Conservation (phyloP, 2,797 vertebrate genomes). For the Eupleurogrammus muticus region DNA sequence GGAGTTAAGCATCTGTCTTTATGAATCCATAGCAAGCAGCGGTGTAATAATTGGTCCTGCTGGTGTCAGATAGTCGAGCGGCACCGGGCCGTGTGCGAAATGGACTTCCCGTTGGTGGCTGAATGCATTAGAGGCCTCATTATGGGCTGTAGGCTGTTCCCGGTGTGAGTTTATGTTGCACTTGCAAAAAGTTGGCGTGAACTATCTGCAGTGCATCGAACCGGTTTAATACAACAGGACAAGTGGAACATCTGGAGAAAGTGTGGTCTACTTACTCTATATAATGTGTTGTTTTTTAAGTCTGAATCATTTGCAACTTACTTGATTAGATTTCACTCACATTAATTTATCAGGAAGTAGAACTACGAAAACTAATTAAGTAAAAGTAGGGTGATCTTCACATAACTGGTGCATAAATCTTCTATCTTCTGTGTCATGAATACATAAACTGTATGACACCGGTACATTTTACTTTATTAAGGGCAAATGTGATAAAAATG, state of each 20-base stretch:
- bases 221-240: constrained; percentile 12
- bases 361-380: not conserved
- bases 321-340: not conserved
- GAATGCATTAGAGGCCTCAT: constrained; percentile 72
- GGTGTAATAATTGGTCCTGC: constrained; percentile 37
- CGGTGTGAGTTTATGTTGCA: constrained; percentile 24
- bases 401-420: not conserved
- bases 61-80: constrained; percentile 49
- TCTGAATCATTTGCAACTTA: not conserved
- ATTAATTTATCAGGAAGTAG: not conserved
- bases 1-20: constrained; percentile 30
- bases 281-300: not conserved
- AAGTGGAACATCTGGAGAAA: not conserved
- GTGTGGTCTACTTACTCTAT: not conserved
- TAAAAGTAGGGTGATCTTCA: not conserved
- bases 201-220: not conserved
- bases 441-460: no score
- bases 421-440: not conserved
- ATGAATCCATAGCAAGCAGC: constrained; percentile 42
- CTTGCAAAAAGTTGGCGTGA: not conserved
- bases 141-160: constrained; percentile 56
- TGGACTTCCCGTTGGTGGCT: constrained; percentile 61
- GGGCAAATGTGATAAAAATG: no score
- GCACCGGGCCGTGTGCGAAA: constrained; percentile 58
- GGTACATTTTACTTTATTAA: no score